phyloP scores from a whole-genome alignment of 2,888 invertebrate species.

The Oxyteleia sp. region DNA sequence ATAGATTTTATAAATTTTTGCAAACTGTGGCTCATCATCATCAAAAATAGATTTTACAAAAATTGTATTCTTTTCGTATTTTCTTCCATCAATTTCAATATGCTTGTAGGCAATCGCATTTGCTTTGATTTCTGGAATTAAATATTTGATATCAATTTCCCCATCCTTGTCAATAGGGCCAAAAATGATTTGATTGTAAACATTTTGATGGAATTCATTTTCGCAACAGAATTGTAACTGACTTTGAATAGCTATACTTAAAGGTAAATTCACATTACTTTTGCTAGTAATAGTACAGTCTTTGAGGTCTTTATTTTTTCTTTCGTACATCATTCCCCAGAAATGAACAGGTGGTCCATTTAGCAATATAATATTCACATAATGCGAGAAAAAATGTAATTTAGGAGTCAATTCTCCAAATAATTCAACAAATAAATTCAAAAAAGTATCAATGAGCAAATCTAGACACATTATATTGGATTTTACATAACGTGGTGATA shows the following conservation, averaged over 20 bases:
- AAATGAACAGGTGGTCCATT: conserved; percentile 60
- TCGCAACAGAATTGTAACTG: conserved; percentile 44
- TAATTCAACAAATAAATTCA: conserved; percentile 37
- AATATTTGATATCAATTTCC: conserved; percentile 27
- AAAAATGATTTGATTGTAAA: conserved; percentile 11
- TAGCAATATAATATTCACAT: conserved; percentile 21
- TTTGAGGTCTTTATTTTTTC: conserved; percentile 48
- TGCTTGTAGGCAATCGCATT: conserved; percentile 21
- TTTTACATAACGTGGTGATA: conserved; percentile 24
- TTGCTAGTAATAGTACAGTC: conserved; percentile 14
- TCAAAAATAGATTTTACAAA: conserved; percentile 44
- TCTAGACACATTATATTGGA: conserved; percentile 15
- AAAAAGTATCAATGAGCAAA: conserved; percentile 12
- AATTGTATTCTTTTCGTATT: conserved; percentile 30
- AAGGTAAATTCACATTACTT: conserved; percentile 36
- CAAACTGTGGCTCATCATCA: conserved; percentile 44
- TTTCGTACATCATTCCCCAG: conserved; percentile 56
- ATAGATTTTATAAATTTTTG: conserved; percentile 41
- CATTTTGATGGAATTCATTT: conserved; percentile 21
- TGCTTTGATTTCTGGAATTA: conserved; percentile 13
- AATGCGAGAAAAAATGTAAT: conserved; percentile 59
- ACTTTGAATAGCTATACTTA: conserved; percentile 33
- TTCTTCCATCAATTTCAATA: conserved; percentile 22
- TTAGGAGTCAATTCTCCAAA: conserved; percentile 51
- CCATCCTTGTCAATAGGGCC: conserved; percentile 33